Conservation (phyloP, 2,888 invertebrate genomes). For the Atrina japonica region DNA sequence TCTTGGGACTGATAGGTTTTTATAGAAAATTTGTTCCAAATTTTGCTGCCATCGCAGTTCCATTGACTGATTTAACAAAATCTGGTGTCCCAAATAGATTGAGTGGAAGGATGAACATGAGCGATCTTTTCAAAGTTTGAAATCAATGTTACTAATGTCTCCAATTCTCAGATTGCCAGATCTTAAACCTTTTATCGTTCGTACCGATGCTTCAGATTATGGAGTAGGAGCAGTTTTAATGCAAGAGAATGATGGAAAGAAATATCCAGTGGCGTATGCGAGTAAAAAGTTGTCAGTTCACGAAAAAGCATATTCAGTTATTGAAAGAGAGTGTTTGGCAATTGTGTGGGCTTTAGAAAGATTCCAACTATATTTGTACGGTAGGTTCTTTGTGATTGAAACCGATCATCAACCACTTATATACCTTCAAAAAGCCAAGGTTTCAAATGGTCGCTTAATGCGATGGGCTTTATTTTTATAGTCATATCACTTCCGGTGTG, state of each 20-base stretch:
- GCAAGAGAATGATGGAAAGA: slow-evolving; percentile 47
- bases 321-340: slow-evolving; percentile 60
- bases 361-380: slow-evolving; percentile 42
- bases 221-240: slow-evolving; percentile 62
- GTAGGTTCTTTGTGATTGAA: slow-evolving; percentile 23
- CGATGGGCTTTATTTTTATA: too few species aligned
- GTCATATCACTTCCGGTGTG: too few species aligned
- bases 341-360: slow-evolving; percentile 50
- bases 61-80: slow-evolving; percentile 44
- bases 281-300: too few species aligned
- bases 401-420: too few species aligned
- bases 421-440: too few species aligned
- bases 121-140: slow-evolving; percentile 37
- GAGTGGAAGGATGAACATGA: slow-evolving; percentile 41
- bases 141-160: too few species aligned
- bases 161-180: slow-evolving; percentile 56
- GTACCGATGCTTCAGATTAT: slow-evolving; percentile 66
- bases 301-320: slow-evolving; percentile 49
- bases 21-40: slow-evolving; percentile 43
- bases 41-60: slow-evolving; percentile 36
- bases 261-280: too few species aligned
- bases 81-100: slow-evolving; percentile 39
- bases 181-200: slow-evolving; percentile 47
- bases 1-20: slow-evolving; percentile 41
- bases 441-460: too few species aligned